These are phyloP conservation scores for Neoaliturus tenellus DNA, from an alignment of 2,888 invertebrate genomes.

Conservation along the genomic window DNA sequence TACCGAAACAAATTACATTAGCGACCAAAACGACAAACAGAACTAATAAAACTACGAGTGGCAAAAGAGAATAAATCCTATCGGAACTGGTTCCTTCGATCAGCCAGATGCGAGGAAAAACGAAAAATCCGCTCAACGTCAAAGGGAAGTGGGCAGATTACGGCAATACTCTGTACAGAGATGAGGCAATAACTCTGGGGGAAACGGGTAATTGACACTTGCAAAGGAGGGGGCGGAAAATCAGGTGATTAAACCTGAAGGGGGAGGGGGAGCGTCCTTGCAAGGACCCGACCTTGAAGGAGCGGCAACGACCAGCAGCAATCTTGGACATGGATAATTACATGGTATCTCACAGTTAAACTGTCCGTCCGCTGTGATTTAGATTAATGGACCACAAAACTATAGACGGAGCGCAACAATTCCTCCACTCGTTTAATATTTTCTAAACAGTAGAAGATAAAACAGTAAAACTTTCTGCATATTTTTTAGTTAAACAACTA, in stretches of 20 bases:
- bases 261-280: neutral
- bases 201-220: slow-evolving; percentile 6
- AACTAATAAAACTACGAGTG: neutral
- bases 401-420: no score
- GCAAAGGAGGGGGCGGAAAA: neutral
- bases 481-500: no score
- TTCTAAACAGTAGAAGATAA: no score
- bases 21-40: neutral
- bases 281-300: neutral
- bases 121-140: neutral
- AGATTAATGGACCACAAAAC: no score
- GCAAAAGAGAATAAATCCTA: neutral
- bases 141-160: neutral
- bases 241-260: neutral
- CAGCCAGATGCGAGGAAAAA: neutral
- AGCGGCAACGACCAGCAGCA: neutral
- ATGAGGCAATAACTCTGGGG: neutral
- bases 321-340: no score
- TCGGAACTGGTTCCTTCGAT: neutral
- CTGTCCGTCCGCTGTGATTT: no score
- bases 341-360: no score
- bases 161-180: neutral
- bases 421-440: no score
- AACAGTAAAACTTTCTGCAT: no score
- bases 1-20: neutral